Evolutionary conservation across 2,888 invertebrate genomes (phyloP), one percentile per base, ranked within the genome.

Genomic region (Synanthedon tipuliformis): DNA sequence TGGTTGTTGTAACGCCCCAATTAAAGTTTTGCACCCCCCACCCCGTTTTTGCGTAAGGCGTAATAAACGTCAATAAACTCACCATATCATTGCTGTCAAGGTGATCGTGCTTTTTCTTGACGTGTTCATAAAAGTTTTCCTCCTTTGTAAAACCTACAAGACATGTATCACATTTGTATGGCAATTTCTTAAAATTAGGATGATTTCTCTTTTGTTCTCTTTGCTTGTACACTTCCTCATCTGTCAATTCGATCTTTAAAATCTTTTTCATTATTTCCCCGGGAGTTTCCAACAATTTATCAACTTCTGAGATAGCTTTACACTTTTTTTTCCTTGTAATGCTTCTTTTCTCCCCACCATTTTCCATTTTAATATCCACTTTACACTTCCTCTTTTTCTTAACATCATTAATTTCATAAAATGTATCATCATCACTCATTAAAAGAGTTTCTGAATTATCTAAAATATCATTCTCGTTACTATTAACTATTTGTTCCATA

Each of bases 111-210:
- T 73, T 75, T 40, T 71, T 77, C 50, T 54, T 45, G 18, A 69
- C 53, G 58, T 79, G 79, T 7, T 65, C 50, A 27, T 69, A 60
- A 53, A 61, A 71, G 4, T 62, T 75, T 2, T 73, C 69, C 3
- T 69, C 64, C 13, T 61, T 68, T 0, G 64, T 73, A 51, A 81
- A 81, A 0, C 81, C 81, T 0, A 78, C 64, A 0, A 81, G 78
- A 62, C 81, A 81, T 0, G 55, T 60, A n/a, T 75, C 72, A 67
- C 81, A 81, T 54, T 81, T 79, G 41, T 54, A 81, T 0, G 75
- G 77, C 23, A 79, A 64, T 58, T 76, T 81, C 61, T 75, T 79
- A 41, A 66, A 81, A 61, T 79, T 81, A 0, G 75, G 71, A n/a
- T 74, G 75, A 48, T 59, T 72, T 51, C 69, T 65, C 55, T 80